Percentiles rank a stretch among this genome's conserved stretches.
Evolutionary conservation across 2,888 invertebrate genomes (phyloP).

Genomic region (Hermodice carunculata): DNA sequence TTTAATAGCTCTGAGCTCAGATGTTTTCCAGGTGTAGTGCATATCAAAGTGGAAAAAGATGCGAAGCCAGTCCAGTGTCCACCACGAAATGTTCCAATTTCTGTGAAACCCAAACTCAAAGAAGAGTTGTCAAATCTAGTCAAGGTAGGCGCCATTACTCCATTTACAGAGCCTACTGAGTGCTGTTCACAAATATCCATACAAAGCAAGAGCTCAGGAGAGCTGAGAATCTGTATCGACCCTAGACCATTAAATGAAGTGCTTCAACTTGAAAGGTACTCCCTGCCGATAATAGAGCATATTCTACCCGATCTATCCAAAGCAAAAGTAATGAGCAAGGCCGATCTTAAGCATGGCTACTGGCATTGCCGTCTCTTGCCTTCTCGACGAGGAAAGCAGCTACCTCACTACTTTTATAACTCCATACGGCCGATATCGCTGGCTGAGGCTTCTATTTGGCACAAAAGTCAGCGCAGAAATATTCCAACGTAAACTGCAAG

Average conservation of each 20-base stretch:
- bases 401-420: conserved; percentile 25
- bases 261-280: conserved; percentile 28
- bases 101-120: too few relatives aligned
- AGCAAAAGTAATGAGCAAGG: conserved; percentile 28
- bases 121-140: too few relatives aligned
- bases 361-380: conserved; percentile 22
- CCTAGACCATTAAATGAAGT: conserved; percentile 33
- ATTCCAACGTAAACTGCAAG: conserved; percentile 27
- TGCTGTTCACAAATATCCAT: too few relatives aligned
- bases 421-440: conserved; percentile 29
- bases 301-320: conserved; percentile 28
- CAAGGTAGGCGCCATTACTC: too few relatives aligned
- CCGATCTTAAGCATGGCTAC: conserved; percentile 25
- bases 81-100: conserved; percentile 25
- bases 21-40: too few relatives aligned
- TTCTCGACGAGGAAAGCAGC: conserved; percentile 30
- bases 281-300: conserved; percentile 36
- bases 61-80: conserved; percentile 21
- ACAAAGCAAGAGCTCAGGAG: conserved; percentile 1
- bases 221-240: conserved; percentile 30
- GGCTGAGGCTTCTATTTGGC: conserved; percentile 36
- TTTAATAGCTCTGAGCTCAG: too few relatives aligned
- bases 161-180: too few relatives aligned
- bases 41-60: conserved; percentile 17
- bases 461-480: conserved; percentile 29